Evolutionary conservation across 2,888 invertebrate genomes (phyloP).

Genomic region (Deroplatys truncata): DNA sequence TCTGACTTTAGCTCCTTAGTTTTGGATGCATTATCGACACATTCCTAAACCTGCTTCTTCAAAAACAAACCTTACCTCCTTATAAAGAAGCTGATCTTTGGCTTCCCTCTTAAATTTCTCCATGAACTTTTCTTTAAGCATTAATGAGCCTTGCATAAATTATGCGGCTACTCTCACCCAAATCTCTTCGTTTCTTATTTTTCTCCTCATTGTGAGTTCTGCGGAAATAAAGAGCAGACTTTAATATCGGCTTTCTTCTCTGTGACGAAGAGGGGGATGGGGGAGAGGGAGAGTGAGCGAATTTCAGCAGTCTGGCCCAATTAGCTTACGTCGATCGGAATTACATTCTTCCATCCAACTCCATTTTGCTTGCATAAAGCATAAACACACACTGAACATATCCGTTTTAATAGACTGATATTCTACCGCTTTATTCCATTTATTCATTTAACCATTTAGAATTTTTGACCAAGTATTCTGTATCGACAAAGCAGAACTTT

Average conservation of each 20-base stretch:
- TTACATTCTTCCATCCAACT: too few species aligned
- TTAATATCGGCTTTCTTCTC: neutral
- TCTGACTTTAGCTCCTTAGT: neutral
- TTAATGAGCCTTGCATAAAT: neutral
- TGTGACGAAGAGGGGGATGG: too few species aligned
- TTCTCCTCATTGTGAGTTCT: neutral
- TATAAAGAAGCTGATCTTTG: neutral
- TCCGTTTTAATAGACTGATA: too few species aligned
- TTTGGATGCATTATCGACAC: neutral
- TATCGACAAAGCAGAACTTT: too few species aligned
- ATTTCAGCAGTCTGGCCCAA: too few species aligned
- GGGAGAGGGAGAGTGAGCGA: too few species aligned
- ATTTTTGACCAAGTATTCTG: too few species aligned
- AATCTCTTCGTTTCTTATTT: neutral
- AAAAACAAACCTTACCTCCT: neutral
- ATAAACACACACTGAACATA: too few species aligned
- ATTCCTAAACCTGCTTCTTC: neutral
- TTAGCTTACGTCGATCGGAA: too few species aligned
- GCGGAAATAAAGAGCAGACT: neutral
- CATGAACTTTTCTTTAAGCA: neutral
- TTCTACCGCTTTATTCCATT: too few species aligned
- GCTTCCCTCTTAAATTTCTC: neutral
- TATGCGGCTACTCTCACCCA: neutral
- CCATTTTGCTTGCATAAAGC: too few species aligned
- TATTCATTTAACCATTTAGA: too few species aligned